Percentiles rank a stretch among this genome's conserved stretches.
phyloP scores from a whole-genome alignment of 2,888 invertebrate genomes.

The Aelia acuminata region DNA sequence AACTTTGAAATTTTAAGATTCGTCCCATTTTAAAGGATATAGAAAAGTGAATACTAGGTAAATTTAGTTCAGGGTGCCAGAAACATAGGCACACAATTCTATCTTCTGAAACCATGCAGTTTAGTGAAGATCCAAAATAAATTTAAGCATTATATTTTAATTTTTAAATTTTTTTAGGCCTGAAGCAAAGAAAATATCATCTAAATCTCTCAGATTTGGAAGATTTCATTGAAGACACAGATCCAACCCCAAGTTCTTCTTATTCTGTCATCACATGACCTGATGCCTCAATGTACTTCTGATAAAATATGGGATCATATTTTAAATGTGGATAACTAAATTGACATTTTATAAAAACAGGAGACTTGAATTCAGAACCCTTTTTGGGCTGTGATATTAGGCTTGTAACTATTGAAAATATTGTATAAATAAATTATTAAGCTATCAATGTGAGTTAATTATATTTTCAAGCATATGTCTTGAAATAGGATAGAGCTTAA shows the following conservation, averaged over 20 bases:
- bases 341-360: background rate
- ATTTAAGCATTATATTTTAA: too few relatives aligned
- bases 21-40: too few relatives aligned
- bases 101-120: too few relatives aligned
- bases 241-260: background rate
- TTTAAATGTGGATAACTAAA: conserved; percentile 1
- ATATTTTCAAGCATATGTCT: background rate
- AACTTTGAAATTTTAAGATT: too few relatives aligned
- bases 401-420: conserved; percentile 15
- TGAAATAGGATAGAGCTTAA: conserved; percentile 22
- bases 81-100: too few relatives aligned
- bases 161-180: background rate
- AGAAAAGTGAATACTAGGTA: too few relatives aligned
- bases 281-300: conserved; percentile 1
- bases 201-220: background rate
- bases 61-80: too few relatives aligned
- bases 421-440: conserved; percentile 43
- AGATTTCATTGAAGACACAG: background rate
- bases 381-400: conserved; percentile 40
- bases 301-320: conserved; percentile 31
- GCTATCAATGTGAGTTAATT: conserved; percentile 9
- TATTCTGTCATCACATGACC: background rate
- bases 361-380: conserved; percentile 30
- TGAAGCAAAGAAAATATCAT: background rate
- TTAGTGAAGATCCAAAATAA: too few relatives aligned